These are phyloP conservation scores for Ptilonorhynchus violaceus DNA, from an alignment of 2,113 vertebrate species.

Conservation along the genomic window DNA sequence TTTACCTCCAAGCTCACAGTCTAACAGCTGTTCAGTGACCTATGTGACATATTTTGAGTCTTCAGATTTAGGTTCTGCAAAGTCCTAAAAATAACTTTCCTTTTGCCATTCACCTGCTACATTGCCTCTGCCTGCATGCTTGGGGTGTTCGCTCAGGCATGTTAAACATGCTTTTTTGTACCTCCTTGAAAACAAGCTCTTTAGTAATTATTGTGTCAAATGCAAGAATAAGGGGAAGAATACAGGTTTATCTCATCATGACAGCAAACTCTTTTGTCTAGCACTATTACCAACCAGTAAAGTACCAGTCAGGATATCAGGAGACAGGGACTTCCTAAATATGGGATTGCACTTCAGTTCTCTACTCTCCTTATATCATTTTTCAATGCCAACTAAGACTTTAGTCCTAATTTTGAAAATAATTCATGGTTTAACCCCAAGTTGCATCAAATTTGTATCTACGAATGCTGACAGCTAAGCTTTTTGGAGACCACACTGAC, in stretches of 20 bases:
- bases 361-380: background rate
- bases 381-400: background rate
- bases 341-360: background rate
- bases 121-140: background rate
- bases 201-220: background rate
- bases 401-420: slow-evolving; percentile 13
- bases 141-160: background rate
- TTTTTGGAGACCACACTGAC: background rate
- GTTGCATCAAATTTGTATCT: background rate
- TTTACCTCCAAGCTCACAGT: background rate
- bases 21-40: slow-evolving; percentile 41
- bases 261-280: background rate
- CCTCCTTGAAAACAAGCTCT: background rate
- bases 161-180: background rate
- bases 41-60: background rate
- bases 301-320: background rate
- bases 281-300: background rate
- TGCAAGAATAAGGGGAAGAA: background rate
- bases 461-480: slow-evolving; percentile 16
- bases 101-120: background rate
- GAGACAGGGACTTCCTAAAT: background rate
- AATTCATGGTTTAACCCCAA: background rate
- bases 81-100: slow-evolving; percentile 21
- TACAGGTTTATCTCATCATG: background rate
- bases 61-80: background rate